Evolutionary conservation across 2,797 vertebrate genomes (phyloP), one percentile per base, ranked within the genome.

Genomic region (Thunnus albacares): DNA sequence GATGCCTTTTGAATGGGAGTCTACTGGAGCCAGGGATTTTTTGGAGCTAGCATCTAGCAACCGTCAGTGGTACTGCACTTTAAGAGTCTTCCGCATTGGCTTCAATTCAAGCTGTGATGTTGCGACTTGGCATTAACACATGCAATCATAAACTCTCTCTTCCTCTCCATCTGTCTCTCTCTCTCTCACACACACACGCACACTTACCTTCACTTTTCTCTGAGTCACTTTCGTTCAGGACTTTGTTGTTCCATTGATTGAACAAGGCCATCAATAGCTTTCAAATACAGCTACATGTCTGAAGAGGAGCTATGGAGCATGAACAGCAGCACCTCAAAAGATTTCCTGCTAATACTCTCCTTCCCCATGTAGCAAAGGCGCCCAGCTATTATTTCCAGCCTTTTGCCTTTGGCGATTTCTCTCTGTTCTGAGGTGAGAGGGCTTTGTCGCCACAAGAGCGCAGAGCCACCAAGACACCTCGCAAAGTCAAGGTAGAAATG

Each of bases 211-310:
- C 82, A 80, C 88, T 86, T 91, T 90, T 70, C 82, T 91, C 83
- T 62, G 77, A 92, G 88, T 92, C 87, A 92, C 89, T 94, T 92
- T 90, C 92, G 91, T 94, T 93, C 90, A 89, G 80, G 91, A 93
- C 92, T 95, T 93, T 94, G 93, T 94, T 94, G 90, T 93, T 90
- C 89, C 87, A 95, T 94, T 92, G 94, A 95, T 93, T 91, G 83
- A 90, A 94, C 92, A 92, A 87, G 87, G 74, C 79, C 80, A 85
- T 95, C 94, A 90, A 95, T 95, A 93, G 91, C 91, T 93, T 94
- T 96, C 91, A 95, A 93, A 95, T 93, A 90, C 84, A 85, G 89
- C 91, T 89, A 89, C 87, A 93, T 93, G 88, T 95, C 87, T 95
- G 91, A 93, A 94, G 92, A 91, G 85, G 86, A 83, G 90, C 92